Evolutionary conservation across 2,888 invertebrate genomes (phyloP), one percentile per base, ranked within the genome.

Genomic region (Andricus curvator): DNA sequence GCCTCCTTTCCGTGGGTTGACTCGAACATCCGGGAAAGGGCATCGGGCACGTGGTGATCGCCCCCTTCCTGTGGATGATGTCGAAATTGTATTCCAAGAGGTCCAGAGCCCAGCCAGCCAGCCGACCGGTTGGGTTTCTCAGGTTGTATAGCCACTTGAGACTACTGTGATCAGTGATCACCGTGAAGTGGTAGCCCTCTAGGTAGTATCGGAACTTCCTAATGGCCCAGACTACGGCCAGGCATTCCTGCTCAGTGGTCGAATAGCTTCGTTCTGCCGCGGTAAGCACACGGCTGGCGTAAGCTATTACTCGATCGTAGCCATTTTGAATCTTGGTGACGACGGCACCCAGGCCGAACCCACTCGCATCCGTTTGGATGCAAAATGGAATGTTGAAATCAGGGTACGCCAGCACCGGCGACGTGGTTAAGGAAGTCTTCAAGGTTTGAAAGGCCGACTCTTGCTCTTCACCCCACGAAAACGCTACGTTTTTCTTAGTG

Each of bases 101-200:
- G 15, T 83, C 80, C 0, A 87, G 70, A 2, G 83, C 82, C 88
- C 88, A 88, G 0, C 88, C 44, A 1, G 86, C 85, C 66, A 88
- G 44, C 17, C 85, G 70, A 13, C 87, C 85, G 4, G 22, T 79
- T 1, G 80, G 82, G 15, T 84, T 77, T 29, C 76, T 80, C 0
- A 81, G 29, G 13, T 82, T 78, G 1, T 79, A 51, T 1, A 85
- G 60, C 82, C 84, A 82, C 0, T 70, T 41, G 0, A 86, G 20
- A n/a, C 83, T 82, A 5, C 62, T 80, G 20, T 86, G 83, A n/a
- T 89, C 87, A 0, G 87, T 88, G 1, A 85, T 74, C 0, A 87
- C 86, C 0, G 83, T 85, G 25, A 87, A 86, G 0, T n/a, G 25
- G 4, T 80, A 81, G 0, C 81, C 82, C 51, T 84, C 79, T 0